Conservation (phyloP, 1,140 invertebrate species). For the Bicyclus anynana region DNA sequence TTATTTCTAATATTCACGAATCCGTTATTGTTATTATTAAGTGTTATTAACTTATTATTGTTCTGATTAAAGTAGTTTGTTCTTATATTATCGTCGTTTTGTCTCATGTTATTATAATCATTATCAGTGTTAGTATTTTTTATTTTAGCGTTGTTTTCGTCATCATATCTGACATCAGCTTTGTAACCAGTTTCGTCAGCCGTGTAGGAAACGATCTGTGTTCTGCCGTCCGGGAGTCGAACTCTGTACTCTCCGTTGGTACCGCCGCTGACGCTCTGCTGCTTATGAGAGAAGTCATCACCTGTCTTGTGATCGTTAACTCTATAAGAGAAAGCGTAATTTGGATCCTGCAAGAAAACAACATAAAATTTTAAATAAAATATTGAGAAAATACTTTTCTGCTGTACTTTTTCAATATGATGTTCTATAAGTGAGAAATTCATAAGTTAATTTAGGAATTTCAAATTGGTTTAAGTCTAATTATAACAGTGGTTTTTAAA, state of each 20-base stretch:
- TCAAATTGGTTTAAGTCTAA: too few relatives aligned
- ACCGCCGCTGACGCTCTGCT: slow-evolving; percentile 61
- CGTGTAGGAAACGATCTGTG: slow-evolving; percentile 80
- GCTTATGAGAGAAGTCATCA: slow-evolving; percentile 78
- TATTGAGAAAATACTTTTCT: too few relatives aligned
- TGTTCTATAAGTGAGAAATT: too few relatives aligned
- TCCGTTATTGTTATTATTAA: neutral
- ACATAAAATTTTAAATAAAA: neutral
- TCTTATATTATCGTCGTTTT: slow-evolving; percentile 19
- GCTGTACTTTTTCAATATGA: too few relatives aligned
- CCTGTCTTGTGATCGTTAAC: slow-evolving; percentile 76
- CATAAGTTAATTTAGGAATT: too few relatives aligned
- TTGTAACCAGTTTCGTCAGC: slow-evolving; percentile 78
- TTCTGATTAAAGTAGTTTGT: neutral
- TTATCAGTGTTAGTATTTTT: slow-evolving; percentile 21
- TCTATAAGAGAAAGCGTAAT: slow-evolving; percentile 78
- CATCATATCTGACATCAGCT: slow-evolving; percentile 77
- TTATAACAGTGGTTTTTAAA: too few relatives aligned
- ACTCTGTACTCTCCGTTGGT: slow-evolving; percentile 85
- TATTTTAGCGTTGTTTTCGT: slow-evolving; percentile 34
- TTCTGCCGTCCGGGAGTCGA: slow-evolving; percentile 84
- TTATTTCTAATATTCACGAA: slow-evolving; percentile 4
- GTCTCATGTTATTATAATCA: slow-evolving; percentile 20
- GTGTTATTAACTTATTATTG: neutral
- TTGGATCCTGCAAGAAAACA: slow-evolving; percentile 60